Evolutionary conservation across 2,888 invertebrate genomes (phyloP), one percentile per base, ranked within the genome.

Genomic region (Trichacis sp.): DNA sequence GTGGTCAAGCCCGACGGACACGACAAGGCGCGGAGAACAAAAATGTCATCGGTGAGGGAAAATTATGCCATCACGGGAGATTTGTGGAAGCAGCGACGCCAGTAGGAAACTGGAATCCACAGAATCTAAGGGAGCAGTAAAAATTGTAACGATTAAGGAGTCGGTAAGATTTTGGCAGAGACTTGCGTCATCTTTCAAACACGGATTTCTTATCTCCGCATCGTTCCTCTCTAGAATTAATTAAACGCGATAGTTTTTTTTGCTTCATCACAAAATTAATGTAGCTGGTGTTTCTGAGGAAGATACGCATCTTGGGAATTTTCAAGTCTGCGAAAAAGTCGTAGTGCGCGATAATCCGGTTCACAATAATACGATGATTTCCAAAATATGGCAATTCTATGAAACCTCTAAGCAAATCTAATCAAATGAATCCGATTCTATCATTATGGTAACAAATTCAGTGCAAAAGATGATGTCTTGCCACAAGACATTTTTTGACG

Each of bases 261-360:
- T 76, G 61, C 72, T 75, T 76, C 76, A 77, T 77, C 76, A 73
- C 75, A 67, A 70, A 75, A 75, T 74, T 71, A 72, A 71, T 73
- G 73, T 72, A 74, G 72, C 72, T 74, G 72, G 72, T 73, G 73
- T 76, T 76, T 75, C 70, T 71, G 73, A 69, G 70, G 68, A 57
- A 72, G 75, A 64, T 64, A 69, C 51, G 56, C 48, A 69, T 69
- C 64, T 61, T 61, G n/a, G n/a, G n/a, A n/a, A n/a, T n/a, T n/a
- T n/a, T n/a, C n/a, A n/a, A n/a, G n/a, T n/a, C n/a, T n/a, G n/a
- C n/a, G n/a, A n/a, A n/a, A n/a, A n/a, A n/a, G n/a, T n/a, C n/a
- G n/a, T n/a, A n/a, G n/a, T n/a, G n/a, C n/a, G n/a, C n/a, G n/a
- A n/a, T n/a, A n/a, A n/a, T n/a, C n/a, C n/a, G n/a, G n/a, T n/a